phyloP scores from a whole-genome alignment of 2,888 invertebrate genomes.

The Oligia latruncula region DNA sequence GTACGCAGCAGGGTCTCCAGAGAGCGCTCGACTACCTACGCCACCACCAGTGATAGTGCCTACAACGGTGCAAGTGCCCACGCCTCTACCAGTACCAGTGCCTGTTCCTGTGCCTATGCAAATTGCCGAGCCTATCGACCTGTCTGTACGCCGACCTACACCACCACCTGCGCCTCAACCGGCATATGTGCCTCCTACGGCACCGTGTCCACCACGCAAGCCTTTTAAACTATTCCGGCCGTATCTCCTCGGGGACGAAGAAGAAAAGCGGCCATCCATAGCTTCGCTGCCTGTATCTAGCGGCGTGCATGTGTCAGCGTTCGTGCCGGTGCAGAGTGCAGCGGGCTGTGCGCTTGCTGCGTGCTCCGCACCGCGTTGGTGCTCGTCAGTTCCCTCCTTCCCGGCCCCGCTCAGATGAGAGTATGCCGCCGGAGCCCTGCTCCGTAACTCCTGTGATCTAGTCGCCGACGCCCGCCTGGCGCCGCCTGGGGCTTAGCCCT shows the following conservation, averaged over 20 bases:
- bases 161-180: slow-evolving; percentile 81
- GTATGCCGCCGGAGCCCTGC: slow-evolving; percentile 81
- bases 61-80: slow-evolving; percentile 71
- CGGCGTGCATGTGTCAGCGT: slow-evolving; percentile 85
- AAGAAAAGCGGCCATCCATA: slow-evolving; percentile 82
- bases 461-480: slow-evolving; percentile 88
- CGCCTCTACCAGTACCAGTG: slow-evolving; percentile 70
- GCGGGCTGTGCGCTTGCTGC: slow-evolving; percentile 83
- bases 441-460: slow-evolving; percentile 88
- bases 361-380: slow-evolving; percentile 90
- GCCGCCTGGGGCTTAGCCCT: slow-evolving; percentile 89
- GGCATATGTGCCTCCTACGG: slow-evolving; percentile 73
- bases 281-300: slow-evolving; percentile 82
- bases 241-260: slow-evolving; percentile 92
- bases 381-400: slow-evolving; percentile 91
- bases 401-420: slow-evolving; percentile 87
- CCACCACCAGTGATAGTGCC: slow-evolving; percentile 79
- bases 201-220: slow-evolving; percentile 86
- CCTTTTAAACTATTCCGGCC: slow-evolving; percentile 95
- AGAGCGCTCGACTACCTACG: slow-evolving; percentile 85
- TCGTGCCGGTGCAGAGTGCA: slow-evolving; percentile 87
- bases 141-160: slow-evolving; percentile 81
- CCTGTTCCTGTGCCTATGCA: slow-evolving; percentile 76
- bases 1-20: slow-evolving; percentile 84
- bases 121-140: slow-evolving; percentile 81